phyloP scores from a whole-genome alignment of 2,888 invertebrate genomes.

The Perizoma flavofasciatum region DNA sequence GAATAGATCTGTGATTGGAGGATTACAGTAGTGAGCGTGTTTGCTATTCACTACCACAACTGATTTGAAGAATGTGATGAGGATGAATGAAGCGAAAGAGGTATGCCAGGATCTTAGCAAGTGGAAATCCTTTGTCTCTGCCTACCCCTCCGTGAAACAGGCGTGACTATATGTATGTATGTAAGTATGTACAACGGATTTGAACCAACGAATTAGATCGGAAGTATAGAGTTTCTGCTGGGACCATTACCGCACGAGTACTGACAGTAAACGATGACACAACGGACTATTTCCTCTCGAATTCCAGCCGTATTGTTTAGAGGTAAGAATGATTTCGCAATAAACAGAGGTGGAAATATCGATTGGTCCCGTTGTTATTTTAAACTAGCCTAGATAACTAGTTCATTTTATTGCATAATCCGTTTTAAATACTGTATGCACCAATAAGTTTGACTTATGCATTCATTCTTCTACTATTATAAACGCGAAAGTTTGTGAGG shows the following conservation, averaged over 20 bases:
- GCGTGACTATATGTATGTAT: too few relatives aligned
- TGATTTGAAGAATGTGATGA: too few relatives aligned
- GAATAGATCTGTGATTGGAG: too few relatives aligned
- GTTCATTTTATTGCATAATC: constrained; percentile 18
- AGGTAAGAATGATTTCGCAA: constrained; percentile 14
- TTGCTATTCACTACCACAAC: background rate
- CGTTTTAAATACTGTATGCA: constrained; percentile 18
- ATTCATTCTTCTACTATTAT: too few relatives aligned
- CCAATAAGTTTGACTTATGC: constrained; percentile 12
- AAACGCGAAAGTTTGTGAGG: too few relatives aligned
- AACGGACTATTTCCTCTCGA: background rate
- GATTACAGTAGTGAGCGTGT: too few relatives aligned
- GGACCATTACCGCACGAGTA: background rate
- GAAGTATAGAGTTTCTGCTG: constrained; percentile 3
- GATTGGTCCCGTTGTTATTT: constrained; percentile 18
- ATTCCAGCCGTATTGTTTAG: background rate
- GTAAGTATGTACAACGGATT: constrained; percentile 2
- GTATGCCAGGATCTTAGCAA: too few relatives aligned
- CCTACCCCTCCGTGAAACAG: too few relatives aligned
- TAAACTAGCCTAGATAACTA: constrained; percentile 20
- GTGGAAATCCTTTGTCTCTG: too few relatives aligned
- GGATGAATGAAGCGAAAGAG: too few relatives aligned
- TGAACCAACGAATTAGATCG: constrained; percentile 13
- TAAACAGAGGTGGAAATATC: constrained; percentile 9
- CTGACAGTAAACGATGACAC: background rate